phyloP scores from a whole-genome alignment of 2,888 invertebrate species.

The Athetis lepigone region DNA sequence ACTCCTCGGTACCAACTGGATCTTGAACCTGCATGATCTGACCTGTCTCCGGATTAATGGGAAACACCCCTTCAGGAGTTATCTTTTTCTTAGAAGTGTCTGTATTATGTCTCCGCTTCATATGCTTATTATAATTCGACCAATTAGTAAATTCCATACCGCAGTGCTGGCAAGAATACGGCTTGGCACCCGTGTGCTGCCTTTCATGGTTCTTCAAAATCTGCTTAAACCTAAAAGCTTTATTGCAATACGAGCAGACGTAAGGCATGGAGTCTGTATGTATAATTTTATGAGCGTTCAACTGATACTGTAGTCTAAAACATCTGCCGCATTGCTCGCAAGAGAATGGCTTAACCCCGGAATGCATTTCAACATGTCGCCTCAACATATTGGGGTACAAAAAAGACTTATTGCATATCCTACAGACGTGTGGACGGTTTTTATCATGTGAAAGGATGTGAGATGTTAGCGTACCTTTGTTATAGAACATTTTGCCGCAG shows the following conservation, averaged over 20 bases:
- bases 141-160: conserved; percentile 94
- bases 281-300: conserved; percentile 93
- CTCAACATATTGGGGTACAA: conserved; percentile 85
- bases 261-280: conserved; percentile 95
- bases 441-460: conserved; percentile 86
- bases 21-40: conserved; percentile 81
- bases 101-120: conserved; percentile 93
- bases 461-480: conserved; percentile 84
- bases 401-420: conserved; percentile 85
- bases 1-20: conserved; percentile 81
- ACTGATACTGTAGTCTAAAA: conserved; percentile 92
- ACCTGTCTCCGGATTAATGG: conserved; percentile 84
- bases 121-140: conserved; percentile 96
- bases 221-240: conserved; percentile 94
- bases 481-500: conserved; percentile 86
- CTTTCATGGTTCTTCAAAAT: conserved; percentile 93
- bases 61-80: conserved; percentile 88
- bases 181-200: conserved; percentile 93
- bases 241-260: conserved; percentile 94
- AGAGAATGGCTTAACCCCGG: conserved; percentile 82
- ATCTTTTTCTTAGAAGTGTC: conserved; percentile 88
- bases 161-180: conserved; percentile 93
- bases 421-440: conserved; percentile 81
- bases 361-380: conserved; percentile 86
- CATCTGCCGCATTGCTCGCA: conserved; percentile 86